Evolutionary conservation across 2,113 vertebrate genomes (phyloP).

Genomic region (Amblyopsis rosae): DNA sequence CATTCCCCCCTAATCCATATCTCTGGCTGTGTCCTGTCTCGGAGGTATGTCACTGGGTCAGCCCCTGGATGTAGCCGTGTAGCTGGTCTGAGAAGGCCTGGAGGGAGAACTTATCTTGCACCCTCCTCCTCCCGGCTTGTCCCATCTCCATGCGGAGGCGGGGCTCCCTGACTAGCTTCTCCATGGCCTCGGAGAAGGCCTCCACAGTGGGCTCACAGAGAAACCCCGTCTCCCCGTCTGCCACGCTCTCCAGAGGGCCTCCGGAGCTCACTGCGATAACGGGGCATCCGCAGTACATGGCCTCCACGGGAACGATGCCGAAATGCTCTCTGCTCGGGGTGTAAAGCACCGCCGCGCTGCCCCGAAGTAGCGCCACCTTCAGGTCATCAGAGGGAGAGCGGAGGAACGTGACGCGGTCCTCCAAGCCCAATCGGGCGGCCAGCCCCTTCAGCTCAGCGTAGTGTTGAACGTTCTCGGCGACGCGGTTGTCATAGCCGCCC

Average conservation of each 20-base stretch:
- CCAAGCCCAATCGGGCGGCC: constrained; percentile 70
- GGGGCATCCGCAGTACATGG: constrained; percentile 93
- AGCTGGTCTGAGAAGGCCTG: constrained; percentile 89
- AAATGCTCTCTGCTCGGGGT: constrained; percentile 97
- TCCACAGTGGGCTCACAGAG: constrained; percentile 84
- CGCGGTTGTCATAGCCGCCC: constrained; percentile 91
- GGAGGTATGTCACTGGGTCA: constrained; percentile 72
- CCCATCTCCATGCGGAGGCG: constrained; percentile 86
- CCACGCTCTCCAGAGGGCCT: constrained; percentile 90
- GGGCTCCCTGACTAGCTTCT: constrained; percentile 83
- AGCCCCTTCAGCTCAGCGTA: constrained; percentile 84
- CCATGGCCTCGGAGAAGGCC: constrained; percentile 87
- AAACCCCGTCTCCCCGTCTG: constrained; percentile 87
- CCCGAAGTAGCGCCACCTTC: constrained; percentile 85
- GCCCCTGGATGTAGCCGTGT: constrained; percentile 80
- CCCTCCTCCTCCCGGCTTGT: constrained; percentile 85
- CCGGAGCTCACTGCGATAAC: constrained; percentile 93
- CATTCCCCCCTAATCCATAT: background rate
- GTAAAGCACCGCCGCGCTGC: constrained; percentile 86
- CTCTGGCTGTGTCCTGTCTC: constrained; percentile 12
- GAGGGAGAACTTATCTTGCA: constrained; percentile 87
- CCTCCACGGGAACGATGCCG: constrained; percentile 94
- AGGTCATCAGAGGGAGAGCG: constrained; percentile 89
- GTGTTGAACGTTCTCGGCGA: constrained; percentile 90
- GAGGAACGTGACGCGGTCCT: constrained; percentile 84